A percentile compares a stretch with the other conserved stretches of the same genome.
These are phyloP conservation scores for Propsilocerus akamusi DNA, from an alignment of 1,140 invertebrate species.

Conservation along the genomic window DNA sequence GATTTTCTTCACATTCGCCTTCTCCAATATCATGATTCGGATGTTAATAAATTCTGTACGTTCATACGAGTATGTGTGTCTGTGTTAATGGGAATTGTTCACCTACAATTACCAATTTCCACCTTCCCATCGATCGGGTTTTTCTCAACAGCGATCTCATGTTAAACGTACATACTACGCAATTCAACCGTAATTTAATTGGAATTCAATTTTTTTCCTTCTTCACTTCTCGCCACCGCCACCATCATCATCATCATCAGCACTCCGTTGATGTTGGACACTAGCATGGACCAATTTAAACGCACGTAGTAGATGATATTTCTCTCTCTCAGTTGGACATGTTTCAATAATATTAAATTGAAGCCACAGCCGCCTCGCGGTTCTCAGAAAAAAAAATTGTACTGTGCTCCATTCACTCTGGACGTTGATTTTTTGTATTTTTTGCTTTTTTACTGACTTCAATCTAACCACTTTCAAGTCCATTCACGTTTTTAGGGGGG, in stretches of 20 bases:
- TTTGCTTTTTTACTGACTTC: background rate
- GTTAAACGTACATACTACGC: too few species aligned
- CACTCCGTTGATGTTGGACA: too few species aligned
- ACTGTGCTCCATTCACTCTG: background rate
- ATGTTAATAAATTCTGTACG: too few species aligned
- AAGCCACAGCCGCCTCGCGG: too few species aligned
- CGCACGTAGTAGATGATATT: slow-evolving; percentile 1
- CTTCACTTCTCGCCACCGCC: background rate
- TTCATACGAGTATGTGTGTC: too few species aligned
- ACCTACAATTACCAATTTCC: too few species aligned
- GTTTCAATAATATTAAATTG: background rate
- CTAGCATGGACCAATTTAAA: too few species aligned
- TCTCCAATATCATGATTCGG: too few species aligned
- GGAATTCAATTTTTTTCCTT: slow-evolving; percentile 1
- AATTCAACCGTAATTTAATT: background rate
- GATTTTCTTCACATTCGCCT: too few species aligned
- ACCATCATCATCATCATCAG: background rate
- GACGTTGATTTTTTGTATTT: background rate
- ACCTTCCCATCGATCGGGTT: too few species aligned
- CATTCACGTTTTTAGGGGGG: background rate
- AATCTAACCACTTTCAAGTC: background rate
- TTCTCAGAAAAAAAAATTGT: slow-evolving; percentile 1
- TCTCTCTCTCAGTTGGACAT: background rate
- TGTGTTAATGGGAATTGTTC: too few species aligned
- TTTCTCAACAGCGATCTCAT: too few species aligned